Percentiles rank a stretch among this genome's conserved stretches.
Conservation (phyloP, 2,113 vertebrate genomes). For the Morone saxatilis region DNA sequence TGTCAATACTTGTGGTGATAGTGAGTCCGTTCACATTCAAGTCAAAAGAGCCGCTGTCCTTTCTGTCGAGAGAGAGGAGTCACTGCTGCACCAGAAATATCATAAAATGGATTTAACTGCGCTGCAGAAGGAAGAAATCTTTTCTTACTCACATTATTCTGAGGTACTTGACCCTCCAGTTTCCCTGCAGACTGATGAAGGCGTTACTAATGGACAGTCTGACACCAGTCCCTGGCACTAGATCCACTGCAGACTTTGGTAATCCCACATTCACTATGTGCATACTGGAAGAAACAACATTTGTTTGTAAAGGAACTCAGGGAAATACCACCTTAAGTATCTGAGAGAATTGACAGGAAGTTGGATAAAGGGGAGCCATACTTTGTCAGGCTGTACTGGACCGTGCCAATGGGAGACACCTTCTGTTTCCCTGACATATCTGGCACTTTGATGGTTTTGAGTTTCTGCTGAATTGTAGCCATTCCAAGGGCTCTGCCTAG, state of each 20-base stretch:
- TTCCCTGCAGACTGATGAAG: constrained; percentile 78
- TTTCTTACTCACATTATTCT: constrained; percentile 75
- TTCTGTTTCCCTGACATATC: constrained; percentile 77
- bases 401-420: constrained; percentile 79
- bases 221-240: constrained; percentile 77
- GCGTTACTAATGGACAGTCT: constrained; percentile 75
- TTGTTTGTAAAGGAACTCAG: background rate
- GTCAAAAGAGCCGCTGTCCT: constrained; percentile 82
- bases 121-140: accelerated
- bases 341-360: background rate
- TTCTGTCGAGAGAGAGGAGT: constrained; percentile 62
- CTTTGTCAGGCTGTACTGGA: constrained; percentile 82
- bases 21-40: constrained; percentile 72
- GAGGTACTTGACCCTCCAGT: constrained; percentile 83
- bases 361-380: constrained; percentile 48
- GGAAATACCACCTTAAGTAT: background rate
- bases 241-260: constrained; percentile 70
- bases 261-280: constrained; percentile 73
- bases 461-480: constrained; percentile 70
- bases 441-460: constrained; percentile 75
- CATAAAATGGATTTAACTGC: background rate
- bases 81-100: background rate
- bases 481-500: constrained; percentile 81
- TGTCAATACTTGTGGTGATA: constrained; percentile 60
- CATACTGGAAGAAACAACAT: constrained; percentile 66